These are phyloP conservation scores for Clarias pachynema DNA, from an alignment of 2,797 vertebrate species.

Conservation along the genomic window DNA sequence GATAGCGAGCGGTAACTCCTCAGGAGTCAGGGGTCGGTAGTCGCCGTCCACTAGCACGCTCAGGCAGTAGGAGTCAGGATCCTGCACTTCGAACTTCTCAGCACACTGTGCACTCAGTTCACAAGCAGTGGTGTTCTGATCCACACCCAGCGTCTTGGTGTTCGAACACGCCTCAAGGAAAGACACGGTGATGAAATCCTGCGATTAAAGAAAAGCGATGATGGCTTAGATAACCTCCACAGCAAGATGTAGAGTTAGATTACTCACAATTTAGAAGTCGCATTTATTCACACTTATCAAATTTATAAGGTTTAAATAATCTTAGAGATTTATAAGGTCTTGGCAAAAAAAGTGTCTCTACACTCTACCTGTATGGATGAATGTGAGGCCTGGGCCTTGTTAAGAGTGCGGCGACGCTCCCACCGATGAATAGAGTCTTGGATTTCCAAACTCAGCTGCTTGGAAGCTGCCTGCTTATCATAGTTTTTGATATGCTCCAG, in stretches of 20 bases:
- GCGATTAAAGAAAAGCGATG: neutral
- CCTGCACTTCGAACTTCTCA: conserved; percentile 78
- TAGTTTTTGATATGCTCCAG: conserved; percentile 95
- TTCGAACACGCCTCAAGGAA: conserved; percentile 81
- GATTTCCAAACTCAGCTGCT: conserved; percentile 91
- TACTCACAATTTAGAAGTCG: neutral
- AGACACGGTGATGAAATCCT: conserved; percentile 94
- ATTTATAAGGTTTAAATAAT: neutral
- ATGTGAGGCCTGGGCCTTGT: conserved; percentile 82
- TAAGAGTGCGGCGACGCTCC: conserved; percentile 92
- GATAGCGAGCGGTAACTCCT: conserved; percentile 84
- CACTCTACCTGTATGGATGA: conserved; percentile 84
- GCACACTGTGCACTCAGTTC: conserved; percentile 86
- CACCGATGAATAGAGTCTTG: conserved; percentile 98
- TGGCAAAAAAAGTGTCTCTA: neutral
- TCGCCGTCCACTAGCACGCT: conserved; percentile 77
- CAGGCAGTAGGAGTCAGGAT: conserved; percentile 72
- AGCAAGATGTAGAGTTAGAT: neutral
- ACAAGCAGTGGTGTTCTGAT: conserved; percentile 75
- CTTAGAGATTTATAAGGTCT: neutral
- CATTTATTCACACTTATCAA: neutral
- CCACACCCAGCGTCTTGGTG: conserved; percentile 85
- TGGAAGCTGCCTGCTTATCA: conserved; percentile 87
- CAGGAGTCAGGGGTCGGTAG: conserved; percentile 73
- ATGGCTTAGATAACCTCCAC: neutral